A percentile compares a stretch with the other conserved stretches of the same genome.
Evolutionary conservation across 2,888 invertebrate species (phyloP).

Genomic region (Hemithea aestivaria): DNA sequence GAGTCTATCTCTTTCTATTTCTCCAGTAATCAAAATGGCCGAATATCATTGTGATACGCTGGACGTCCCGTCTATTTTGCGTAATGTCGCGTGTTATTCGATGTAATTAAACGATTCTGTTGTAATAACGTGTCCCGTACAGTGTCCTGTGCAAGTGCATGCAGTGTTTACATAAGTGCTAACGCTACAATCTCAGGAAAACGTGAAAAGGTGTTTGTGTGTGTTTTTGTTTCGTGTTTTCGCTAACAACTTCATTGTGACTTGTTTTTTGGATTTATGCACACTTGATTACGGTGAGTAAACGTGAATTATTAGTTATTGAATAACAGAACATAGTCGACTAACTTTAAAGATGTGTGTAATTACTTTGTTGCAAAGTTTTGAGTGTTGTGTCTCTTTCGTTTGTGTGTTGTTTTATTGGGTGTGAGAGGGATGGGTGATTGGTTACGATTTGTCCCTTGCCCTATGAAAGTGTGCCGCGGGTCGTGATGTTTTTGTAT

Average conservation of each 20-base stretch:
- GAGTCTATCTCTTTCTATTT: constrained; percentile 48
- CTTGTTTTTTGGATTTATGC: constrained; percentile 74
- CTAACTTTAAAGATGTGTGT: constrained; percentile 43
- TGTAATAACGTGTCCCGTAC: constrained; percentile 40
- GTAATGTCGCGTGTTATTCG: constrained; percentile 46
- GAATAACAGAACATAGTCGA: constrained; percentile 26
- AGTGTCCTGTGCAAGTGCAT: constrained; percentile 58
- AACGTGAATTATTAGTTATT: constrained; percentile 13
- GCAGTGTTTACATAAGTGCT: constrained; percentile 49
- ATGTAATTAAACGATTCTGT: constrained; percentile 63
- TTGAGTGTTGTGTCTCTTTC: constrained; percentile 58
- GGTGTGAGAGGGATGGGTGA: constrained; percentile 51
- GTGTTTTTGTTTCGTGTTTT: constrained; percentile 74
- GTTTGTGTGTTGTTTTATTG: constrained; percentile 31
- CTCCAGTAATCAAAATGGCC: constrained; percentile 64
- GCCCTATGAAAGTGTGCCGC: constrained; percentile 65
- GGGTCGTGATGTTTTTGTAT: constrained; percentile 65
- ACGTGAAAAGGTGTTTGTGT: constrained; percentile 53
- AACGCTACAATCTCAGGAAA: constrained; percentile 44
- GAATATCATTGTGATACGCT: constrained; percentile 58
- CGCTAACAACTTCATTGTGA: constrained; percentile 53
- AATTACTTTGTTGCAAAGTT: constrained; percentile 60
- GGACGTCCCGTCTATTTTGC: constrained; percentile 63
- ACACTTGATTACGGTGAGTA: constrained; percentile 68
- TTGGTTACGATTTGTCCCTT: constrained; percentile 44